Evolutionary conservation across 2,113 vertebrate species (phyloP).

Genomic region (Myiozetetes cayanensis): DNA sequence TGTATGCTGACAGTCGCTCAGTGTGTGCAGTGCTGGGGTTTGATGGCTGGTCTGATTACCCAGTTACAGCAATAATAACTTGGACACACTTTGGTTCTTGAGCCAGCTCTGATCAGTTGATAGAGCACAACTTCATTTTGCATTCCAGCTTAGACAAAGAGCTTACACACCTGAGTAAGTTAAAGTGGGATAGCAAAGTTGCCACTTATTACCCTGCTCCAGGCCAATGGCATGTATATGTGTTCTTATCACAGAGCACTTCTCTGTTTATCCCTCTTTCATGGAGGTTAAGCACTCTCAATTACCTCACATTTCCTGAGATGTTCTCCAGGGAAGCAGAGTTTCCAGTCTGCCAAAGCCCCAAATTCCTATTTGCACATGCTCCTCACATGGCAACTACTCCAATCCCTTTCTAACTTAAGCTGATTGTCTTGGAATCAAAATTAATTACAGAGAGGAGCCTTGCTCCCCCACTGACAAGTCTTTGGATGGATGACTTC

Average conservation of each 20-base stretch:
- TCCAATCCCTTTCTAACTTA: not conserved
- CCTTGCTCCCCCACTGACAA: not conserved
- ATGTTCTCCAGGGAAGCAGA: not conserved
- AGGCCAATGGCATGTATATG: not conserved
- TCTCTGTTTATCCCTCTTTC: not conserved
- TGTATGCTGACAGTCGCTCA: not conserved
- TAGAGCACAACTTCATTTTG: conserved; percentile 18
- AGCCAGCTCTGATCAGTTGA: not conserved
- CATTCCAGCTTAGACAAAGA: conserved; percentile 34
- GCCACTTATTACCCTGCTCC: not conserved
- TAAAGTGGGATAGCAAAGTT: not conserved
- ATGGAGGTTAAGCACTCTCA: not conserved
- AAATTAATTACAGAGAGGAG: not conserved
- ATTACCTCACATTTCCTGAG: not conserved
- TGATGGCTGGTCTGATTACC: conserved; percentile 31
- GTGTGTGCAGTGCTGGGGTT: not conserved
- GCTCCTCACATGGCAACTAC: not conserved
- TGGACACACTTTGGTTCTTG: not conserved
- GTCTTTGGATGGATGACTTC: not conserved
- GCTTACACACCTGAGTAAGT: not conserved
- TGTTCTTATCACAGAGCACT: not conserved
- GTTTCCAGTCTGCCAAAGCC: not conserved
- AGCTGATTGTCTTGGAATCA: not conserved
- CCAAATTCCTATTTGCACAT: not conserved
- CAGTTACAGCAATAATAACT: conserved; percentile 16